Base-by-base conservation (phyloP, 2,113 vertebrate genomes). In the Nerophis ophidion region DNA sequence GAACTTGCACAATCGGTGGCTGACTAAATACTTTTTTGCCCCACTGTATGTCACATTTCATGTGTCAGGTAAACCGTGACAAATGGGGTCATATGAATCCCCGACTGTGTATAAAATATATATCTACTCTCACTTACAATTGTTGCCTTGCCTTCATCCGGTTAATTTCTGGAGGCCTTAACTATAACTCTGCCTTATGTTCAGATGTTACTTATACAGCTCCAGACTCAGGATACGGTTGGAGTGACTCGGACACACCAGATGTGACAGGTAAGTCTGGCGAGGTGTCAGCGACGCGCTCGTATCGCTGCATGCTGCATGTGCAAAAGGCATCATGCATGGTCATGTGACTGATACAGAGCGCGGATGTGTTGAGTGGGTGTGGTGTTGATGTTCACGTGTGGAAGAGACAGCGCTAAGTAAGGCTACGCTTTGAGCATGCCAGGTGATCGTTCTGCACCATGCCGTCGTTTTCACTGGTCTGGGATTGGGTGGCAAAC, bases 181-280 rank as follows among this genome's bases (percentile, higher is more conserved):
- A 33, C 48, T 60, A 57, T 53, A 17, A 70, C 33, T 84, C 79
- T 84, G 67, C 73, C 87, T 60, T 83, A 60, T 75, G 74, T 84
- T 77, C 81, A 90, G 90, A 91, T 74, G 60, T 82, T 81, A 86
- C 79, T 81, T 83, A 83, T 42, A 62, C 80, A 45, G 71, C 76
- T 60, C 80, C 85, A 75, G 89, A 90, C 72, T 69, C 85, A 34
- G 89, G 87, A 68, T 88, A 89, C 73, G 66, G 81, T 0, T 91
- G 90, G 91, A 84, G 65, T 38, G 84, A 87, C 53, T 65, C 57
- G 0, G 83, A 88, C 62, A 59, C 74, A 13, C 63, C 74, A 35
- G 84, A 88, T 35, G 72, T 65, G 11, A 9, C 86, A 84, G 90
- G 90, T 91, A 81, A 88, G 88, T 62, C 26, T 6, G 54, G 52